Evolutionary conservation across 2,888 invertebrate genomes (phyloP), one percentile per base, ranked within the genome.

Genomic region (Tenthredo notha): DNA sequence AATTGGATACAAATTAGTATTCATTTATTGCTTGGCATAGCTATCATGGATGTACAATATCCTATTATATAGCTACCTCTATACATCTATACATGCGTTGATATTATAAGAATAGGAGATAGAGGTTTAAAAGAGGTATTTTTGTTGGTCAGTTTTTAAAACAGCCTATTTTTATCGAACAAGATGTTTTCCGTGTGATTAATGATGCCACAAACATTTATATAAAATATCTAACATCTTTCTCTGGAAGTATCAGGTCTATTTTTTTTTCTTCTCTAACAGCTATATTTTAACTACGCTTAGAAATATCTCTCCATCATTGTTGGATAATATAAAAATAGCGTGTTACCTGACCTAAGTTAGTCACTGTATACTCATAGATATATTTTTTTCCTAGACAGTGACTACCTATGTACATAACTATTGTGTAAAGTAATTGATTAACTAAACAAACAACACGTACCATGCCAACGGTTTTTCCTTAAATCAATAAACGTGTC

Each of bases 281-380:
- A 67, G 33, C 29, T 21, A n/a, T 54, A 54, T 89, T 87, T 87
- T 88, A 89, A 88, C 89, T 89, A 90, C 89, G 90, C 90, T 89
- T 88, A 90, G 86, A 88, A 88, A 88, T 86, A 86, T 84, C 86
- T 87, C 87, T 88, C 88, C 90, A 91, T 91, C 92, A 90, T 91
- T 92, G 90, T 92, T 92, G 91, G 88, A 89, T 90, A 89, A 90
- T 88, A 90, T 92, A 92, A 90, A 90, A 92, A 92, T 92, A 92
- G 92, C 90, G 10, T 25, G 87, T 86, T 88, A 90, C 89, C 91
- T 90, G 90, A 89, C 89, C 91, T 89, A 85, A 87, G 88, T 86
- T 86, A 85, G 85, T 37, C 12, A 18, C 25, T 25, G 37, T 61
- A 21, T 12, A 12, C 18, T 61, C 21, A 18, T 29, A 43, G 72